phyloP scores from a whole-genome alignment of 1,140 invertebrate species.

The Aphelinus certus region DNA sequence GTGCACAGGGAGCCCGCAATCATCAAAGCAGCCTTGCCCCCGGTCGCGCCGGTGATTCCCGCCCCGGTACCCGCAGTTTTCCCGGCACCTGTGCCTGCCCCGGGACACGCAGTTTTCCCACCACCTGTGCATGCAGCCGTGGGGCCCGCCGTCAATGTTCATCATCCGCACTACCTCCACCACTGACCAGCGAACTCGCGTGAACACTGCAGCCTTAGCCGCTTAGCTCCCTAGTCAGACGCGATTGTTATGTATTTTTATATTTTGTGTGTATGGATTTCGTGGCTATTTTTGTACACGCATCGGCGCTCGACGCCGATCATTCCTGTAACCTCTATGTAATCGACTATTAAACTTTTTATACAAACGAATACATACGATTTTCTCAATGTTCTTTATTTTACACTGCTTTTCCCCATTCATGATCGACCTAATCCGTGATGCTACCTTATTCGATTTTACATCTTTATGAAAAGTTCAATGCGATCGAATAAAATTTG shows the following conservation, averaged over 20 bases:
- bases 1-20: conserved; percentile 59
- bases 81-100: neutral
- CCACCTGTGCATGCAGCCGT: neutral
- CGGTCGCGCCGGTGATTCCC: conserved; percentile 43
- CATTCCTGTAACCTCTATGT: conserved; percentile 8
- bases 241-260: neutral
- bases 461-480: no score
- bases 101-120: neutral
- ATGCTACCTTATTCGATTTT: no score
- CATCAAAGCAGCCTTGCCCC: conserved; percentile 41
- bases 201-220: neutral
- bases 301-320: neutral
- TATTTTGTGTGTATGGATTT: neutral
- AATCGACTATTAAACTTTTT: conserved; percentile 26
- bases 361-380: neutral
- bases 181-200: neutral
- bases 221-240: conserved; percentile 28
- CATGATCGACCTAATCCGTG: neutral
- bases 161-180: conserved; percentile 15
- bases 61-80: conserved; percentile 32
- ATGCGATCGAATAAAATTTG: no score
- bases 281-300: neutral
- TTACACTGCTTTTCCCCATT: neutral
- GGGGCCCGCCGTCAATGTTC: neutral
- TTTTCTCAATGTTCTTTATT: neutral